A percentile compares a stretch with the other conserved stretches of the same genome.
phyloP scores from a whole-genome alignment of 2,113 vertebrate species.

The Paralichthys olivaceus region DNA sequence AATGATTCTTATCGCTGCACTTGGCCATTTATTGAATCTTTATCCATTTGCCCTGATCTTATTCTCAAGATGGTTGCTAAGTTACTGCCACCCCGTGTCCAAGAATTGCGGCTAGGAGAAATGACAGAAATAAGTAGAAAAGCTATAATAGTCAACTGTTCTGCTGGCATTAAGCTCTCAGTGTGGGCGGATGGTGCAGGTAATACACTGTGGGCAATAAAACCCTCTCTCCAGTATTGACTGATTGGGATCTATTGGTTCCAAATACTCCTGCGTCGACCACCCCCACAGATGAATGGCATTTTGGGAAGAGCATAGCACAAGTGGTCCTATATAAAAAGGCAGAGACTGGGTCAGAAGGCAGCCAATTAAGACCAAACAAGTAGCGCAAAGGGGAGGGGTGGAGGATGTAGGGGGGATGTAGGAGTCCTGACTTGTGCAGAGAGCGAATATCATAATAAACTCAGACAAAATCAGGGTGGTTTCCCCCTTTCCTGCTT shows the following conservation, averaged over 20 bases:
- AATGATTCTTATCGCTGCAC: conserved; percentile 69
- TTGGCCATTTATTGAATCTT: conserved; percentile 75
- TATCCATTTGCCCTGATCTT: conserved; percentile 54
- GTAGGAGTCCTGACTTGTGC: conserved; percentile 57
- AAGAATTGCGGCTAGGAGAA: conserved; percentile 55
- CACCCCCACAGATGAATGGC: conserved; percentile 54
- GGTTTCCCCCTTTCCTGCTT: conserved; percentile 37
- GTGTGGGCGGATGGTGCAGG: conserved; percentile 53
- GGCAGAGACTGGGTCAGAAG: conserved; percentile 63
- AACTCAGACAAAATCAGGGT: conserved; percentile 34
- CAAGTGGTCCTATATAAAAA: conserved; percentile 53
- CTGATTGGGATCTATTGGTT: conserved; percentile 58
- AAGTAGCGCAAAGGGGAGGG: conserved; percentile 25
- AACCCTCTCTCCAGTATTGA: conserved; percentile 40
- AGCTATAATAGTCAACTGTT: conserved; percentile 62
- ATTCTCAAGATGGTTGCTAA: conserved; percentile 80
- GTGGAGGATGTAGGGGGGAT: background rate
- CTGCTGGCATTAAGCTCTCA: conserved; percentile 47
- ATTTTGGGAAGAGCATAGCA: conserved; percentile 49
- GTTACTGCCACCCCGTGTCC: conserved; percentile 76
- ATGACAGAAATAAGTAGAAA: conserved; percentile 70
- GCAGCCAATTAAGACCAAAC: conserved; percentile 76
- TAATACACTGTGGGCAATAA: conserved; percentile 49
- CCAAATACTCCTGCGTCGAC: conserved; percentile 15
- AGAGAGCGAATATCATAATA: conserved; percentile 43